Evolutionary conservation across 2,113 vertebrate genomes (phyloP).

Genomic region (Passer domesticus): DNA sequence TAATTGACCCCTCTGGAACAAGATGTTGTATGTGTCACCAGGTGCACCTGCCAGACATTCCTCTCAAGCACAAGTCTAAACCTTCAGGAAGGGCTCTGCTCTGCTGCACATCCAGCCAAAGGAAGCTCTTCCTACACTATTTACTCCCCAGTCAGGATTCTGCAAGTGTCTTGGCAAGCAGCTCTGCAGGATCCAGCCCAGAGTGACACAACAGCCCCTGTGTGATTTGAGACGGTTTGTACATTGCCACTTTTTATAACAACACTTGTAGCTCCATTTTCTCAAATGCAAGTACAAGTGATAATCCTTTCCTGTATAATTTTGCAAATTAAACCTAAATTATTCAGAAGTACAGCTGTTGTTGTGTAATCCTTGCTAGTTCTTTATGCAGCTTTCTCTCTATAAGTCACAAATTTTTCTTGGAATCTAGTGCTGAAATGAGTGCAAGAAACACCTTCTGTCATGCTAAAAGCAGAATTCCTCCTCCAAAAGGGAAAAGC

Average conservation of each 20-base stretch:
- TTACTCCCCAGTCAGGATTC: not conserved
- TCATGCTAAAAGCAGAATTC: not conserved
- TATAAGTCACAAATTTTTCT: not conserved
- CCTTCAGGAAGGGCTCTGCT: not conserved
- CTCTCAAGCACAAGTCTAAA: not conserved
- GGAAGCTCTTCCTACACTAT: not conserved
- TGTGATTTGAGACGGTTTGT: not conserved
- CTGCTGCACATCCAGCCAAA: not conserved
- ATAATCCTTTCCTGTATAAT: slow-evolving; percentile 15
- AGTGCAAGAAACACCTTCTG: slow-evolving; percentile 34
- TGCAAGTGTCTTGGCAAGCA: not conserved
- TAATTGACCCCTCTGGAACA: not conserved
- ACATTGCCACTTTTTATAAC: not conserved
- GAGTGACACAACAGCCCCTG: not conserved
- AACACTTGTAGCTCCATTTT: slow-evolving; percentile 12
- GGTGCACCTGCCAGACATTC: not conserved
- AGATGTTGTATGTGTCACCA: not conserved
- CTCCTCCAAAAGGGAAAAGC: not conserved
- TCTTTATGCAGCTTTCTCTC: slow-evolving; percentile 12
- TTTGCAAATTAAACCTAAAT: slow-evolving; percentile 48
- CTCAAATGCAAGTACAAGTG: not conserved
- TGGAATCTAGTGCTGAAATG: not conserved
- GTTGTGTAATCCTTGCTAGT: slow-evolving; percentile 8
- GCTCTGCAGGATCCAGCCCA: not conserved
- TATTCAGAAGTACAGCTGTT: slow-evolving; percentile 59